Evolutionary conservation across 2,888 invertebrate species (phyloP), one percentile per base, ranked within the genome.

Genomic region (Eupithecia pulchellata): DNA sequence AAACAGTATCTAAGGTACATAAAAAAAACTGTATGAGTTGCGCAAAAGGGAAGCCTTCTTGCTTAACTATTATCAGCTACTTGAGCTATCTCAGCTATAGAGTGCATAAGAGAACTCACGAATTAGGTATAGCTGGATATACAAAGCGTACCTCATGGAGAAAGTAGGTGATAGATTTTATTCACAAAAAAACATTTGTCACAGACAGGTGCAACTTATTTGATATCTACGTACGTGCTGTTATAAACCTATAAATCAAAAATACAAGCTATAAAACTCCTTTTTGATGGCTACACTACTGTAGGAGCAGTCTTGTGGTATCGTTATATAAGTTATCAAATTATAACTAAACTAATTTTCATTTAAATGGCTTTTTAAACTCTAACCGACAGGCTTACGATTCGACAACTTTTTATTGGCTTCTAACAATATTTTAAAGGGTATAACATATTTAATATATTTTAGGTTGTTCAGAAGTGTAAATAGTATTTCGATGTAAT

Each of bases 281-380:
- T 4, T 52, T 47, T 52, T 52, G 1, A 13, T 25, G 29, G 32
- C 36, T 1, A 8, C 0, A 2, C 55, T 65, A 57, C 65, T n/a
- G 65, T n/a, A 29, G 27, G 27, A 58, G n/a, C 3, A 27, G 6
- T 42, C n/a, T 58, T 30, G 58, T 66, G 39, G 79, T 79, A 77
- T 81, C 78, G 77, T 73, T 75, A 78, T 82, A 81, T 79, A 75
- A 83, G 72, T 76, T 79, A 80, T 79, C 75, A 81, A 77, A 81
- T 77, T 75, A 82, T 77, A 72, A 74, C 76, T 68, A 64, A 72
- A 74, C 77, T 79, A 75, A 82, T 80, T 80, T 81, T 82, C 79
- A 84, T 84, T 78, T 79, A 79, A 83, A 85, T 80, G 72, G 76
- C 77, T 75, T 81, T 81, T 82, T 82, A 78, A 75, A 75, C 77